Conservation (phyloP, 2,797 vertebrate species). For the Pelobates cultripes region DNA sequence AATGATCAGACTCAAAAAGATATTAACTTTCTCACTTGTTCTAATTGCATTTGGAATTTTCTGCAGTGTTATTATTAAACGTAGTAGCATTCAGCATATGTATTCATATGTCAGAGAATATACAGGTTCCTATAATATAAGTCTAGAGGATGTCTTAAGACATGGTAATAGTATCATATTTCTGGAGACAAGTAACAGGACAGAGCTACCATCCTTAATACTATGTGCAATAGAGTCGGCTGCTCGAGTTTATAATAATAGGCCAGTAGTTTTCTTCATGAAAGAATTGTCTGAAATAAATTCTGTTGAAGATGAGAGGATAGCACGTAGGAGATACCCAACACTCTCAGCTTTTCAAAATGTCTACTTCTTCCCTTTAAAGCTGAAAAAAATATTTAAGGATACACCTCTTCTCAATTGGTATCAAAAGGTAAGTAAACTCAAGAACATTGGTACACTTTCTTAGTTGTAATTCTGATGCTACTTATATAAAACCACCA, state of each 20-base stretch:
- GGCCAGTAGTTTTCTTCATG: constrained; percentile 69
- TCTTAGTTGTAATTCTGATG: too few species aligned
- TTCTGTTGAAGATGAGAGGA: constrained; percentile 39
- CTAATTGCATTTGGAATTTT: neutral
- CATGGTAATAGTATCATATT: constrained; percentile 68
- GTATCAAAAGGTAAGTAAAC: constrained; percentile 65
- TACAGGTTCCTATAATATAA: constrained; percentile 25
- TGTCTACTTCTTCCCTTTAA: constrained; percentile 72
- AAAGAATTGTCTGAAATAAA: constrained; percentile 61
- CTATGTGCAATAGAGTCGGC: constrained; percentile 75
- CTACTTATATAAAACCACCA: neutral
- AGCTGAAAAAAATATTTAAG: constrained; percentile 70
- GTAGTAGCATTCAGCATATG: neutral
- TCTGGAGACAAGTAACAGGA: constrained; percentile 69
- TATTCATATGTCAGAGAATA: neutral
- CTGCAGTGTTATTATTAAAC: neutral
- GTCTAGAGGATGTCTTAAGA: constrained; percentile 62
- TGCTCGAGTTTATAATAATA: constrained; percentile 66
- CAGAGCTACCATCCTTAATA: constrained; percentile 65
- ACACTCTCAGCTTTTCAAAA: constrained; percentile 71
- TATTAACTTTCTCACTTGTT: neutral
- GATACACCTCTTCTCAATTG: constrained; percentile 72
- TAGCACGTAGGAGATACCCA: constrained; percentile 60
- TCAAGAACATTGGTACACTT: too few species aligned
- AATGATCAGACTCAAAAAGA: constrained; percentile 6